phyloP scores from a whole-genome alignment of 1,140 invertebrate genomes.

The Orchestia grillus region DNA sequence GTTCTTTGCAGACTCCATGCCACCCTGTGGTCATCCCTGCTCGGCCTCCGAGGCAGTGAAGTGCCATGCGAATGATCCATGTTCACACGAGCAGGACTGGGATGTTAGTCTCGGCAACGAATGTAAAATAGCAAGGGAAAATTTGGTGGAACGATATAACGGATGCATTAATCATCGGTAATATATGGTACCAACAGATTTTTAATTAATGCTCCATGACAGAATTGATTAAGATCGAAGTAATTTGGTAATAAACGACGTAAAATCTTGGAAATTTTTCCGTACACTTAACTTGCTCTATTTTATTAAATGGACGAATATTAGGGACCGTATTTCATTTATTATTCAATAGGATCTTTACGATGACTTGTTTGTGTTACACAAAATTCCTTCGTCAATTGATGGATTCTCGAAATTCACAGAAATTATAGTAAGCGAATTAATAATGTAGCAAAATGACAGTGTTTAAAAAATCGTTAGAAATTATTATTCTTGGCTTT shows the following conservation, averaged over 20 bases:
- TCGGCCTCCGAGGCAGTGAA: background rate
- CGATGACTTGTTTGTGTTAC: too few relatives aligned
- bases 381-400: too few relatives aligned
- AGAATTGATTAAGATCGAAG: background rate
- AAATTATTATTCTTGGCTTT: too few relatives aligned
- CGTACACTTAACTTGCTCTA: too few relatives aligned
- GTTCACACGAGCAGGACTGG: background rate
- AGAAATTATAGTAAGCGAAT: too few relatives aligned
- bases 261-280: too few relatives aligned
- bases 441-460: too few relatives aligned
- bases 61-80: background rate
- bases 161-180: background rate
- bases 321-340: too few relatives aligned
- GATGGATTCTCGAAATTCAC: too few relatives aligned
- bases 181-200: background rate
- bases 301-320: too few relatives aligned
- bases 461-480: too few relatives aligned
- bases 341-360: too few relatives aligned
- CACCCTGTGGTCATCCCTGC: background rate
- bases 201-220: background rate
- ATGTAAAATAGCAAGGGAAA: background rate
- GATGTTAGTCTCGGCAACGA: background rate
- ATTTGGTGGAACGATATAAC: background rate
- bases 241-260: background rate
- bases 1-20: background rate